Evolutionary conservation across 2,888 invertebrate genomes (phyloP).

Genomic region (Geophilus truncorum): DNA sequence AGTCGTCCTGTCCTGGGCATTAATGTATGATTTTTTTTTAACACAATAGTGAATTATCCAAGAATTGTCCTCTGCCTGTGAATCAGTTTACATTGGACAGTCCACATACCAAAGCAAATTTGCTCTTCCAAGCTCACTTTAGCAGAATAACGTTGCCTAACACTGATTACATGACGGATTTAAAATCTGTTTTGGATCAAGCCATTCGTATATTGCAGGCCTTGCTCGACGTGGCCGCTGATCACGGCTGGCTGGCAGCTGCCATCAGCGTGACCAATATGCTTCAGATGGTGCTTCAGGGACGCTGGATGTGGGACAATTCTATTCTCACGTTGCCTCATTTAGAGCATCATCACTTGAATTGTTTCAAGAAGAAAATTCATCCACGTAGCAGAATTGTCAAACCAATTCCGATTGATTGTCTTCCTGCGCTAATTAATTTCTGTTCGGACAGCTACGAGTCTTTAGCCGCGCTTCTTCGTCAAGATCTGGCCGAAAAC

Average conservation of each 20-base stretch:
- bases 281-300: conserved; percentile 89
- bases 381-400: background rate
- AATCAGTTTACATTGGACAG: conserved; percentile 74
- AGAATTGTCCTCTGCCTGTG: conserved; percentile 66
- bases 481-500: conserved; percentile 60
- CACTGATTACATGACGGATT: conserved; percentile 91
- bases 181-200: conserved; percentile 95
- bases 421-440: conserved; percentile 59
- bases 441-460: conserved; percentile 49
- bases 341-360: conserved; percentile 57
- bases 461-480: conserved; percentile 58
- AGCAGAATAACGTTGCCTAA: conserved; percentile 75
- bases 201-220: conserved; percentile 93
- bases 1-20: too few species aligned
- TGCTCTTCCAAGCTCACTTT: conserved; percentile 92
- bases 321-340: conserved; percentile 59
- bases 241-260: conserved; percentile 81
- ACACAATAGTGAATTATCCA: conserved; percentile 67
- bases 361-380: conserved; percentile 37
- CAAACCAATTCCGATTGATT: conserved; percentile 32
- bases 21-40: background rate
- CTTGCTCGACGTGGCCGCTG: conserved; percentile 90
- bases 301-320: conserved; percentile 65
- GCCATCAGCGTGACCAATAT: conserved; percentile 65
- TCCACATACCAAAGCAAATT: conserved; percentile 87